Evolutionary conservation across 2,113 vertebrate genomes (phyloP).

Genomic region (Copsychus sechellarum): DNA sequence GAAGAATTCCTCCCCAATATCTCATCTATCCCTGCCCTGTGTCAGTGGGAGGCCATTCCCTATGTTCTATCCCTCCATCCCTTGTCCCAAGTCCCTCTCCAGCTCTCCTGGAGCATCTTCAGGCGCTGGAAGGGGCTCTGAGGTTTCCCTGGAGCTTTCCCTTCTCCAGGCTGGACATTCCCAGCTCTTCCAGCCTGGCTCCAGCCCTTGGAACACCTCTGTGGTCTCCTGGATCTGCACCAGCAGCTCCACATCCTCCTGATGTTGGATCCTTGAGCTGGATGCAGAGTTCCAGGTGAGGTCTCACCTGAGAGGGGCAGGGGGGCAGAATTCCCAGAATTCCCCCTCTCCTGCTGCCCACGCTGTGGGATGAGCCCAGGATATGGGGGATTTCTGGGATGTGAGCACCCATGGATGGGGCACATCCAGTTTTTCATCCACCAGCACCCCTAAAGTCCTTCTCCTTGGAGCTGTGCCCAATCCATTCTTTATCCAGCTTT

Average conservation of each 20-base stretch:
- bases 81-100: not conserved
- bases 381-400: not conserved
- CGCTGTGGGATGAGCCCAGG: not conserved
- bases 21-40: not conserved
- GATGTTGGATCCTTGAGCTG: not conserved
- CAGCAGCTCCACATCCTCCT: not conserved
- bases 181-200: not conserved
- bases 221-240: accelerated
- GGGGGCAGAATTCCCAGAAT: not conserved
- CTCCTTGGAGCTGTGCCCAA: not conserved
- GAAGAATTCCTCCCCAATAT: not conserved
- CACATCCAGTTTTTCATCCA: not conserved
- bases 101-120: not conserved
- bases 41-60: not conserved
- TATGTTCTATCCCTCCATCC: not conserved
- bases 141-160: accelerated
- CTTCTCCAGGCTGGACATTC: not conserved
- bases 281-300: not conserved
- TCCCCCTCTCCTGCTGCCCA: not conserved
- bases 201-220: accelerated
- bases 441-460: not conserved
- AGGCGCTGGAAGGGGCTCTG: not conserved
- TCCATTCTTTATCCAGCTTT: not conserved
- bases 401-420: no score
- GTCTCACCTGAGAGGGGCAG: accelerated